Evolutionary conservation across 2,888 invertebrate species (phyloP).

Genomic region (Spilosoma lubricipeda): DNA sequence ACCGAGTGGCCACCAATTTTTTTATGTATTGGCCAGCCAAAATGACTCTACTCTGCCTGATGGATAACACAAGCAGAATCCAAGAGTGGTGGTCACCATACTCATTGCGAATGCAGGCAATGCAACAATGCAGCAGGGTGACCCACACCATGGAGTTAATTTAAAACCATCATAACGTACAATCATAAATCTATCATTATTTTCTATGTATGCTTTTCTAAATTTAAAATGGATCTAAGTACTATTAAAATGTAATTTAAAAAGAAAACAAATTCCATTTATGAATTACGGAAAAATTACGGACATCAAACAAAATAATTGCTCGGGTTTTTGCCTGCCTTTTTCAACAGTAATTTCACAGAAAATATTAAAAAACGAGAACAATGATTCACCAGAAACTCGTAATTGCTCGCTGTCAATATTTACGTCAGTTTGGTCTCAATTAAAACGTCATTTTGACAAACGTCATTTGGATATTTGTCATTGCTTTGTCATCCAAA

Average conservation of each 20-base stretch:
- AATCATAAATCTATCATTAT: not conserved
- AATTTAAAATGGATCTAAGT: not conserved
- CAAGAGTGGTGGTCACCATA: too few species aligned
- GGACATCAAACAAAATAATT: not conserved
- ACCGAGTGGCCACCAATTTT: too few species aligned
- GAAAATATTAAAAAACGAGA: not conserved
- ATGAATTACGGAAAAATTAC: not conserved
- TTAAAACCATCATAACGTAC: not conserved
- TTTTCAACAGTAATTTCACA: not conserved
- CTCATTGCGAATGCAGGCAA: too few species aligned
- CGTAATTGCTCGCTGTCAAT: not conserved
- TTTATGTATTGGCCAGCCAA: too few species aligned
- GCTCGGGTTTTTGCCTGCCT: not conserved
- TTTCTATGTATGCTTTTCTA: not conserved
- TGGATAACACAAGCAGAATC: too few species aligned
- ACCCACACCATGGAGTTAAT: too few species aligned
- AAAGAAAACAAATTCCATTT: not conserved
- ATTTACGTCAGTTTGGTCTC: not conserved
- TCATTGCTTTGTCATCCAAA: not conserved
- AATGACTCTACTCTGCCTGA: too few species aligned
- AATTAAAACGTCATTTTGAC: not conserved
- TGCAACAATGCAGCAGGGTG: too few species aligned
- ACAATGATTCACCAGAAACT: not conserved
- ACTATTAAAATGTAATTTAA: not conserved
- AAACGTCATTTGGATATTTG: not conserved